phyloP scores from a whole-genome alignment of 2,797 vertebrate species.

The Decapterus maruadsi region DNA sequence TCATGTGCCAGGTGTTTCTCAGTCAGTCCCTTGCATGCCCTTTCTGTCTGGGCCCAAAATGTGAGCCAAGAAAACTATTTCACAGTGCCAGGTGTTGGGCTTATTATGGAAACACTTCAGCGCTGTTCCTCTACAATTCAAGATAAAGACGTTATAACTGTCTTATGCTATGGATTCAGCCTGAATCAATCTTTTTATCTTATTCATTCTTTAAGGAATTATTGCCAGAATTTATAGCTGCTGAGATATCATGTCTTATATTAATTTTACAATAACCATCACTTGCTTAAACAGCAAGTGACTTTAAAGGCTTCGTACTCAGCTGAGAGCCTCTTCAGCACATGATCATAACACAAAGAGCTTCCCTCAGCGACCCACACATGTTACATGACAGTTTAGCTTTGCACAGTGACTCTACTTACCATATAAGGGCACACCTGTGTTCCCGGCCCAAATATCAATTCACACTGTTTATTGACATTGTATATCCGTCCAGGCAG shows the following conservation, averaged over 20 bases:
- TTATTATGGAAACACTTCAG: background rate
- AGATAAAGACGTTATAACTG: background rate
- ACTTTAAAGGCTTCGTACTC: conserved; percentile 17
- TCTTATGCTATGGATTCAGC: background rate
- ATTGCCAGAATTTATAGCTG: background rate
- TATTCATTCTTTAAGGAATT: background rate
- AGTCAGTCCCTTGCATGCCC: background rate
- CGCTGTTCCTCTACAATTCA: background rate
- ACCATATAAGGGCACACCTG: conserved; percentile 99
- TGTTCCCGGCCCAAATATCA: conserved; percentile 98
- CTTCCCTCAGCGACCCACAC: conserved; percentile 38
- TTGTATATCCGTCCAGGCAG: conserved; percentile 95
- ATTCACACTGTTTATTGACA: conserved; percentile 99
- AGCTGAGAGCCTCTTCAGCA: conserved; percentile 17
- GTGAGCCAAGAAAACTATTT: background rate
- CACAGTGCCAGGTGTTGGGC: background rate
- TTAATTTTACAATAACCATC: background rate
- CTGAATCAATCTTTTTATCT: background rate
- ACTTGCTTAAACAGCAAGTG: background rate
- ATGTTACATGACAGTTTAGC: conserved; percentile 50
- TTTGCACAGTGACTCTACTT: conserved; percentile 76
- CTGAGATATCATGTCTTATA: background rate
- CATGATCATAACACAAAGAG: conserved; percentile 29
- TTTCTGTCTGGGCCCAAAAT: conserved; percentile 8
- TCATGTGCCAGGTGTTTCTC: conserved; percentile 15